phyloP scores from a whole-genome alignment of 2,797 vertebrate species.

The Loriculus beryllinus region DNA sequence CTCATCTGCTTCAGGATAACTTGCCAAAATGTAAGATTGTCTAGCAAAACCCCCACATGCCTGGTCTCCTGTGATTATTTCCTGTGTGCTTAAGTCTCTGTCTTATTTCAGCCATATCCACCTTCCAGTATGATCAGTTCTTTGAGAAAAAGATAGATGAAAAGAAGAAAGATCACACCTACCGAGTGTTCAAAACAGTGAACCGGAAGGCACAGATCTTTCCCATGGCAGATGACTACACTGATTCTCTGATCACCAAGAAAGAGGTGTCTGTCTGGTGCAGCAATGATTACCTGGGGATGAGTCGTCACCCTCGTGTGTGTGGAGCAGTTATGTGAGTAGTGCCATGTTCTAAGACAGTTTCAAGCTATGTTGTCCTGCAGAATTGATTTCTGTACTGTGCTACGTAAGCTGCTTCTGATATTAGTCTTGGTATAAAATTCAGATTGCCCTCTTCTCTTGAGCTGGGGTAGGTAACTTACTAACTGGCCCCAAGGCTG shows the following conservation, averaged over 20 bases:
- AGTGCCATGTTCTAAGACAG: background rate
- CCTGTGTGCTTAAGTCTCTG: background rate
- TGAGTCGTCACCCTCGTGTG: conserved; percentile 90
- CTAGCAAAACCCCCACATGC: background rate
- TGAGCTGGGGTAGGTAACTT: background rate
- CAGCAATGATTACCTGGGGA: conserved; percentile 94
- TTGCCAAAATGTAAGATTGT: conserved; percentile 83
- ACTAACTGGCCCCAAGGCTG: background rate
- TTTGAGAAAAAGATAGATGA: conserved; percentile 91
- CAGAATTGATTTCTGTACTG: background rate
- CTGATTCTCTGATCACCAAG: conserved; percentile 81
- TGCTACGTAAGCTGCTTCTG: background rate
- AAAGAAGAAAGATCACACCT: conserved; percentile 89
- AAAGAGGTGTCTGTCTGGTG: conserved; percentile 93
- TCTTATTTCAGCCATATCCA: conserved; percentile 77
- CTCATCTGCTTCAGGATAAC: conserved; percentile 95
- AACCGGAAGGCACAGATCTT: conserved; percentile 85
- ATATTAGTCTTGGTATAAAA: background rate
- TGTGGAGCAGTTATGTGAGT: conserved; percentile 87
- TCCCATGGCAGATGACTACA: conserved; percentile 91
- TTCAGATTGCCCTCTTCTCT: background rate
- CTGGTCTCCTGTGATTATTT: background rate
- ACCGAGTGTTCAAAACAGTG: conserved; percentile 92
- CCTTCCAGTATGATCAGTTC: conserved; percentile 91
- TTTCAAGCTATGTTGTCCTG: background rate